Base-by-base conservation (phyloP, 2,113 vertebrate species). In the Sardina pilchardus region DNA sequence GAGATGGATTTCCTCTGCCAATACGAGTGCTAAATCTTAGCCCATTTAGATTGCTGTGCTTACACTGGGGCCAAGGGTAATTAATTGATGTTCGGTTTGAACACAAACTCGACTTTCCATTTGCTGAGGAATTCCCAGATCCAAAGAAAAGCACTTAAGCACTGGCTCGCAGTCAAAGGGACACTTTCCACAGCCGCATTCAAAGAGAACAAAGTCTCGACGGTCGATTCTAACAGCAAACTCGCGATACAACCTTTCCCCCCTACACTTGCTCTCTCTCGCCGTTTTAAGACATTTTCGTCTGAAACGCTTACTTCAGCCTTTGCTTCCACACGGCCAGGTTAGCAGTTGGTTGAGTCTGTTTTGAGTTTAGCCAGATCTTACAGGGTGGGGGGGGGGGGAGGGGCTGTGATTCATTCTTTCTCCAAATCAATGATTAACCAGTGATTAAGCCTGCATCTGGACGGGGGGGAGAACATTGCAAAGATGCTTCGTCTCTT, bases 351-450 rank as follows among this genome's bases (percentile, higher is more conserved):
- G 16, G 34, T 36, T 17, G 30, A 78, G 34, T 78, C 30, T 78
- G 30, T 78, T 78, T 75, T 36, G 71, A 78, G 34, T 78, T 78
- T 78, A 36, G 4, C 9, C 26, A 4, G 26, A 78, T 30, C 63
- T 71, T 30, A 71, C 63, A 71, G 63, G 26, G 63, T 30, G 59
- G 6, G n/a, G 24, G 26, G 63, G 4, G 30, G 30, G 30, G 63
- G 6, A 34, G 12, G 71, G 14, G 30, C 71, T 78, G 71, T 78
- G 71, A 78, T 78, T 78, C 71, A 78, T 5, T 78, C 71, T 36
- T 36, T 6, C 71, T 78, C 26, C 26, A 78, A 78, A 78, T 78
- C 30, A 78, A 78, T 78, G 71, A 78, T 78, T 78, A 78, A 39
- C 71, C 71, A 78, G 71, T 78, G 71, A 39, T 78, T 78, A 78